These are phyloP conservation scores for Pristionchus mayeri DNA, from an alignment of 2,888 invertebrate species.

Conservation along the genomic window DNA sequence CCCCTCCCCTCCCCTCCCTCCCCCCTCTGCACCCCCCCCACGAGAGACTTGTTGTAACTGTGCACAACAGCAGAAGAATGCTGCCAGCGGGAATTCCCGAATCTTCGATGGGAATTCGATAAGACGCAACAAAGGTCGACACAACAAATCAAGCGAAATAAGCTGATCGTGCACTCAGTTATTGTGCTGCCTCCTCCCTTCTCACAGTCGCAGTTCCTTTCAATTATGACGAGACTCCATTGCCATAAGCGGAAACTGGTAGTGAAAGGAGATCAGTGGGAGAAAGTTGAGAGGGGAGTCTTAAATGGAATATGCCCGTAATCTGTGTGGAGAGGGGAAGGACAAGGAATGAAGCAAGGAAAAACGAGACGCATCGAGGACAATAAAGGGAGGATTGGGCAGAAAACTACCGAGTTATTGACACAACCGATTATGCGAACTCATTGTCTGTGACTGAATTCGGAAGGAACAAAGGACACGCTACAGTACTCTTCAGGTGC, in stretches of 20 bases:
- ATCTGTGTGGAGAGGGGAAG: conserved; percentile 6
- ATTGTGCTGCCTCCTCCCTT: neutral
- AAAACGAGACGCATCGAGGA: conserved; percentile 11
- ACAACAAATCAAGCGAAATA: neutral
- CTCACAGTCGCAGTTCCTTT: neutral
- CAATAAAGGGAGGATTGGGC: conserved; percentile 1
- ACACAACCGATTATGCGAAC: conserved; percentile 30
- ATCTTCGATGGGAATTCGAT: conserved; percentile 2
- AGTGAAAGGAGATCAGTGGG: conserved; percentile 31
- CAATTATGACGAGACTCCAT: neutral
- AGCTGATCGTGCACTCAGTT: too few species aligned
- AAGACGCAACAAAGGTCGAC: neutral
- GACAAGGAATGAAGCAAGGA: neutral
- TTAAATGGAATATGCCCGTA: conserved; percentile 31
- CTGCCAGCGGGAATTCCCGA: conserved; percentile 34
- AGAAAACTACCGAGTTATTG: neutral
- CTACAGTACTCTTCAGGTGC: neutral
- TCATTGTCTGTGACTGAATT: neutral
- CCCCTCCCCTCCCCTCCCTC: neutral
- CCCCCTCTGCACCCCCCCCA: neutral
- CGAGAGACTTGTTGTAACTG: neutral
- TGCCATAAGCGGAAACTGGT: neutral
- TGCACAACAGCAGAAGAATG: neutral
- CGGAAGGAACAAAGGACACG: neutral
- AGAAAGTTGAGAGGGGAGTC: neutral